phyloP scores from a whole-genome alignment of 2,113 vertebrate species.

The Recurvirostra avosetta region DNA sequence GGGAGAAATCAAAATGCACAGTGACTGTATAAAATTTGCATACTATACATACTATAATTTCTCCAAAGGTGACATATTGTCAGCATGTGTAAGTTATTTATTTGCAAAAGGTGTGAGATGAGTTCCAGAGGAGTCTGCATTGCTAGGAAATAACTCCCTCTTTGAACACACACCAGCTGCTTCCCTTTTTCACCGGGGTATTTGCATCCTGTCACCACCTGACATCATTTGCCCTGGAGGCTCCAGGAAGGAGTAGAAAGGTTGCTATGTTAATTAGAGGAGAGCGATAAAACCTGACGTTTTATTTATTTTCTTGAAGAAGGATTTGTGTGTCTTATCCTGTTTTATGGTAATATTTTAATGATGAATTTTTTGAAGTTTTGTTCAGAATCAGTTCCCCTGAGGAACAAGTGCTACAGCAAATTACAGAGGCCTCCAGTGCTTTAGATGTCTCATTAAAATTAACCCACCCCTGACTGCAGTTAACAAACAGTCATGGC shows the following conservation, averaged over 20 bases:
- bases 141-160: not conserved
- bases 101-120: constrained; percentile 11
- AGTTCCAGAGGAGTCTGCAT: not conserved
- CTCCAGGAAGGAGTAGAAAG: constrained; percentile 17
- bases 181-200: not conserved
- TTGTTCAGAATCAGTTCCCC: not conserved
- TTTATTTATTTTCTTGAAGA: constrained; percentile 63
- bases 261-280: constrained; percentile 49
- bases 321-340: constrained; percentile 46
- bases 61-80: constrained; percentile 20
- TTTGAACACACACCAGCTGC: not conserved
- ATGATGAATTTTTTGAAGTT: constrained; percentile 33
- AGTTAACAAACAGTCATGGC: not conserved
- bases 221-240: constrained; percentile 35
- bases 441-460: not conserved
- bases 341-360: constrained; percentile 51
- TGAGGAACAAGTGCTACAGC: not conserved
- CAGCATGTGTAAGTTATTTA: not conserved
- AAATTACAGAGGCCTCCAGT: not conserved
- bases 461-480: not conserved
- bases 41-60: constrained; percentile 2
- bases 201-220: constrained; percentile 27
- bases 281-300: constrained; percentile 45
- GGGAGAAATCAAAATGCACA: not conserved
- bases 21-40: constrained; percentile 5